These are phyloP conservation scores for Drosophila melanosoma DNA, from an alignment of 2,888 invertebrate species.

Conservation along the genomic window DNA sequence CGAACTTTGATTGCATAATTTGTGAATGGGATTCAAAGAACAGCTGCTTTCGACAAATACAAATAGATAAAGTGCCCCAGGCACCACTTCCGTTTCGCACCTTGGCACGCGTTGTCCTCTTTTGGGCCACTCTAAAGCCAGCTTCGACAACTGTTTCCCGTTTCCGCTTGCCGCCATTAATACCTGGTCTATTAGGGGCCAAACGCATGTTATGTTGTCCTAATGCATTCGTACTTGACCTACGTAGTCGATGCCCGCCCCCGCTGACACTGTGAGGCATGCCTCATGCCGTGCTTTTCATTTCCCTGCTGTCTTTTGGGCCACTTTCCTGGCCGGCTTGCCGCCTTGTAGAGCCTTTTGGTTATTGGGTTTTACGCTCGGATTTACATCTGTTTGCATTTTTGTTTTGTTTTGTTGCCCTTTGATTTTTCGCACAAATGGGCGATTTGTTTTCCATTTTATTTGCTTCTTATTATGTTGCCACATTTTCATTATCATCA, in stretches of 20 bases:
- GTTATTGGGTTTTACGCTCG: slow-evolving; percentile 72
- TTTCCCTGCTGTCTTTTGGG: slow-evolving; percentile 39
- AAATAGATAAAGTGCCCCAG: slow-evolving; percentile 12
- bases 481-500: slow-evolving; percentile 56
- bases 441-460: slow-evolving; percentile 70
- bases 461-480: slow-evolving; percentile 45
- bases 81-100: slow-evolving; percentile 69
- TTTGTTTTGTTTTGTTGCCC: slow-evolving; percentile 16
- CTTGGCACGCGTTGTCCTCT: slow-evolving; percentile 71
- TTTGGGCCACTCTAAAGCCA: slow-evolving; percentile 37
- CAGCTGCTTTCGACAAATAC: slow-evolving; percentile 46
- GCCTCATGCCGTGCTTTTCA: slow-evolving; percentile 73
- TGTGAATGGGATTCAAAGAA: slow-evolving; percentile 24
- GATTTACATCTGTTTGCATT: slow-evolving; percentile 82
- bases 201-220: slow-evolving; percentile 35
- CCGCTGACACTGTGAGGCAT: slow-evolving; percentile 53
- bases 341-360: slow-evolving; percentile 55
- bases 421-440: slow-evolving; percentile 53
- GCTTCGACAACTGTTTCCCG: slow-evolving; percentile 70
- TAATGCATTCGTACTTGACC: slow-evolving; percentile 71
- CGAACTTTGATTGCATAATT: slow-evolving; percentile 69
- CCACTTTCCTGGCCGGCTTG: slow-evolving; percentile 42
- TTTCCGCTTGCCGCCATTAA: slow-evolving; percentile 63
- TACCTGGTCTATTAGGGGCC: slow-evolving; percentile 19
- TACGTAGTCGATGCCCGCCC: slow-evolving; percentile 43